Percentiles rank a stretch among this genome's conserved stretches.
These are phyloP conservation scores for Macquaria australasica DNA, from an alignment of 2,113 vertebrate species.

Conservation along the genomic window DNA sequence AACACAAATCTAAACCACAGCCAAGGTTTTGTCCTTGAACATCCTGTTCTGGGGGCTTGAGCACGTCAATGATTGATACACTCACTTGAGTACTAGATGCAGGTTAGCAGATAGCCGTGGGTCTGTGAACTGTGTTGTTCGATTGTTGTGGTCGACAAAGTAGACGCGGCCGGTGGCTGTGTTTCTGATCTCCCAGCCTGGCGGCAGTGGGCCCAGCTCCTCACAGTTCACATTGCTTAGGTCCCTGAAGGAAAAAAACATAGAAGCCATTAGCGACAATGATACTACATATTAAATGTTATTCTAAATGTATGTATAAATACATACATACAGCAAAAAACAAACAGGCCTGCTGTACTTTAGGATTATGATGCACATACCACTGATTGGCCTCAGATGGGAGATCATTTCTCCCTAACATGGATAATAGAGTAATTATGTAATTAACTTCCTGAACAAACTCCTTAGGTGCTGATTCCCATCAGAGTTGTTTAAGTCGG, in stretches of 20 bases:
- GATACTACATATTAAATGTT: background rate
- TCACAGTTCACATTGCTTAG: constrained; percentile 97
- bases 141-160: constrained; percentile 99
- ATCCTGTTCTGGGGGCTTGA: background rate
- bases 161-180: constrained; percentile 97
- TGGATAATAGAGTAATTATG: background rate
- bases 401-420: background rate
- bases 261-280: background rate
- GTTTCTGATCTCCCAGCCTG: constrained; percentile 98
- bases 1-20: background rate
- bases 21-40: background rate
- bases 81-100: constrained; percentile 97
- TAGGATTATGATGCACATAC: too few relatives aligned
- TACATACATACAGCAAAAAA: background rate
- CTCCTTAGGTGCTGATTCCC: too few relatives aligned
- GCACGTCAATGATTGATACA: constrained; percentile 6
- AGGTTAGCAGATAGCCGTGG: constrained; percentile 96
- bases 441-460: background rate
- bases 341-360: too few relatives aligned
- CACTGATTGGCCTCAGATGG: background rate
- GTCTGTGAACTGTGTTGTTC: constrained; percentile 97
- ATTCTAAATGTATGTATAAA: background rate
- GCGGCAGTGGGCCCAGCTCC: constrained; percentile 96
- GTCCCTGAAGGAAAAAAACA: constrained; percentile 60
- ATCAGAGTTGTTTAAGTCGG: too few relatives aligned